phyloP scores from a whole-genome alignment of 2,797 vertebrate species.

The Urosaurus nigricauda region DNA sequence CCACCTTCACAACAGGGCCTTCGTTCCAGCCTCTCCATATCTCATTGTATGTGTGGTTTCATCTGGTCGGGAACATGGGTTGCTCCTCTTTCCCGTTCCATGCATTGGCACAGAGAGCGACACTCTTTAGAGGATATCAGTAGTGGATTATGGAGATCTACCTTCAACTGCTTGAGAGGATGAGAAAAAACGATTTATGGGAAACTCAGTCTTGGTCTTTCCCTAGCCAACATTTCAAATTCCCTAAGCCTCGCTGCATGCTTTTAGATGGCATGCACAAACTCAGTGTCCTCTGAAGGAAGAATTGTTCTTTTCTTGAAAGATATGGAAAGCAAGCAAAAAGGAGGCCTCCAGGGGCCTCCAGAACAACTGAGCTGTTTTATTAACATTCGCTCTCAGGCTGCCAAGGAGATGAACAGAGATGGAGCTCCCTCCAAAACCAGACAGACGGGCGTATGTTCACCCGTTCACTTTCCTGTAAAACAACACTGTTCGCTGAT shows the following conservation, averaged over 20 bases:
- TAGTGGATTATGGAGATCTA: neutral
- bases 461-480: neutral
- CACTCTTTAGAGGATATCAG: neutral
- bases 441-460: neutral
- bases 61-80: neutral
- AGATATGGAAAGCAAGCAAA: conserved; percentile 5
- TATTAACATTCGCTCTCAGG: neutral
- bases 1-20: neutral
- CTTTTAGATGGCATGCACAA: neutral
- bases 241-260: neutral
- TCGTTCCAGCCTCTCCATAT: neutral
- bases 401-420: neutral
- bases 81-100: neutral
- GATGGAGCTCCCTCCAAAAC: neutral
- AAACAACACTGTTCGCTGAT: no score
- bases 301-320: conserved; percentile 1
- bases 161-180: neutral
- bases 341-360: neutral
- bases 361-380: neutral
- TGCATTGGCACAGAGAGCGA: neutral
- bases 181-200: neutral
- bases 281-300: neutral
- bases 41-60: neutral
- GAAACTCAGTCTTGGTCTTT: neutral
- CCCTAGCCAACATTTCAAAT: neutral